Evolutionary conservation across 1,140 invertebrate species (phyloP).

Genomic region (Harlomillsia oculata): DNA sequence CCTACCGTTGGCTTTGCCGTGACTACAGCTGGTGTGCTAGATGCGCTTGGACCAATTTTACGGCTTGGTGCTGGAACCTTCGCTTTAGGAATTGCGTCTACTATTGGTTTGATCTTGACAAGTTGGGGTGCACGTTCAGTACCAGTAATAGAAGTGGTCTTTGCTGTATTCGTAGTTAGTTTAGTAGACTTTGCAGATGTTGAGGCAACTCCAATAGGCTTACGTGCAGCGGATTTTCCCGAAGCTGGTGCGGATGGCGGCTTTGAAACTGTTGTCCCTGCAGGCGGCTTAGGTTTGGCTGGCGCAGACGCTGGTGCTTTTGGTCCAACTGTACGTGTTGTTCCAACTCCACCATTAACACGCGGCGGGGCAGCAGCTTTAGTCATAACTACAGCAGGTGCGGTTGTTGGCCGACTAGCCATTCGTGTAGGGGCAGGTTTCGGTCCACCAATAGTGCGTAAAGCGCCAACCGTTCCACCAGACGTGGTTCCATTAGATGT

Average conservation of each 20-base stretch:
- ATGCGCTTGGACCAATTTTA: no score
- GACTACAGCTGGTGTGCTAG: no score
- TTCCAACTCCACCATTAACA: no score
- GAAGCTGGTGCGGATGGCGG: neutral
- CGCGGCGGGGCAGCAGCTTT: constrained; percentile 31
- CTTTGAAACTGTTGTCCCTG: neutral
- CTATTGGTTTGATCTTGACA: no score
- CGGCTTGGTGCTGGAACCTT: no score
- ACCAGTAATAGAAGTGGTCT: no score
- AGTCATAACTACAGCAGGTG: constrained; percentile 32
- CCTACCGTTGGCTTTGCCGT: no score
- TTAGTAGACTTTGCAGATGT: no score
- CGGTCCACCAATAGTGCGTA: neutral
- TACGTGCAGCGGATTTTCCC: neutral
- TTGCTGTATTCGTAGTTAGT: no score
- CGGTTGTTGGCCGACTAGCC: neutral
- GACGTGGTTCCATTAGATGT: neutral
- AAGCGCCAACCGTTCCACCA: neutral
- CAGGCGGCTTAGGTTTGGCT: neutral
- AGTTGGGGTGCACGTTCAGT: no score
- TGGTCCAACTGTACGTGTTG: neutral
- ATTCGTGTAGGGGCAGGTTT: neutral
- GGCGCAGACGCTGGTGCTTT: neutral
- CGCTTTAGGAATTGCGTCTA: no score
- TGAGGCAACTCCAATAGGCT: neutral